Evolutionary conservation across 2,888 invertebrate species (phyloP), one percentile per base, ranked within the genome.

Genomic region (Ganaspis brasiliensis): DNA sequence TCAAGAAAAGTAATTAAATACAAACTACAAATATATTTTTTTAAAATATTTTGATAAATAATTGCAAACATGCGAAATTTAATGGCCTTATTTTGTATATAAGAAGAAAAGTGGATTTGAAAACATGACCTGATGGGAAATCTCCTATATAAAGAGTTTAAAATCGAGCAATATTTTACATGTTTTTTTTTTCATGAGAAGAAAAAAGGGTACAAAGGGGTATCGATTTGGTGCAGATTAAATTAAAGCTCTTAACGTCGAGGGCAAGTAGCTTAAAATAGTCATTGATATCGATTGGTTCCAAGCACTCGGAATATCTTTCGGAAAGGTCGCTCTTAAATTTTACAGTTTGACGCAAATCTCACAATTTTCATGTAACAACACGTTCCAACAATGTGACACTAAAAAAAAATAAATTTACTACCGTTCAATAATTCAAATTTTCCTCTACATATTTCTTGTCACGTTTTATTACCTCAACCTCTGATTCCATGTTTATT

Each of bases 161-260:
- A 52, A 52, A 59, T 26, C 6, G 31, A 59, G 16, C 16, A 59
- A 35, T 59, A 59, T 26, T 59, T 59, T 31, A 14, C 31, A 31
- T 31, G 24, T 3, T 26, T 40, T 40, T 40, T 63, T 40, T 63
- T 40, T 21, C 14, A 2, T 14, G 19, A 16, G 14, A 14, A 63
- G 21, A 40, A 14, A 21, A 21, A 63, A 37, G 19, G 35, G 61
- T 21, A 37, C 61, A 37, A 37, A 61, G 37, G 37, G 40, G n/a
- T 49, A 75, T 67, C 75, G 78, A 75, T 73, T 75, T 75, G 52
- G 70, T 73, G 74, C 45, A 71, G 59, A 73, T 49, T 67, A 70
- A 78, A 78, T 78, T 78, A 75, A 75, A 57, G 45, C 55, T 72
- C 70, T 72, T 63, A 14, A 77, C 56, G 57, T 40, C 16, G 40